Evolutionary conservation across 1,140 invertebrate genomes (phyloP), one percentile per base, ranked within the genome.

Genomic region (Drosophila kanapiae): DNA sequence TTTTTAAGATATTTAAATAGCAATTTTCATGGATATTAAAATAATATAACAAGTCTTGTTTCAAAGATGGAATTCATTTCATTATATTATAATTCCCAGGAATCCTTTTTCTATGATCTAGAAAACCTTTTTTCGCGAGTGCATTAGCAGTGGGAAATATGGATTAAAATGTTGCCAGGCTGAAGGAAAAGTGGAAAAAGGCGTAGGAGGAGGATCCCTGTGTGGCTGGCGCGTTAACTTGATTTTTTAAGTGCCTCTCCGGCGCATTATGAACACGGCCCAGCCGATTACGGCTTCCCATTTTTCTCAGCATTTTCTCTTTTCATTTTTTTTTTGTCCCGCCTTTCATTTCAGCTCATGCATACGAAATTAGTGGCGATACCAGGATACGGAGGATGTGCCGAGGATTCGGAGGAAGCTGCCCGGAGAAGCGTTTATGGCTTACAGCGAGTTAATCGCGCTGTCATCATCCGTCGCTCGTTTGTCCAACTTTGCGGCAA

Each of bases 381-480:
- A 29, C 45, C 27, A 33, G 57, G 59, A 64, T 64, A 8, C 62
- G 62, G 4, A 60, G 61, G 54, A 60, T 42, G 37, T 64, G 38
- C 13, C 16, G 16, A 1, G 47, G 35, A 35, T 16, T 54, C n/a
- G 74, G 37, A 33, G 48, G 37, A 27, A 49, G 71, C 40, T 62
- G 57, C 53, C 63, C 76, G 62, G 62, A 69, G 82, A 68, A 90
- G 63, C 82, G 85, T 90, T 90, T 90, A 90, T 82, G 85, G 85
- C 85, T 87, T 87, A 87, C 77, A 87, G 81, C 85, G 64, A 90
- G 81, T 90, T 90, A 90, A 90, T 90, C 85, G 85, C 85, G 60
- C 85, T 85, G 85, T 90, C 85, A 90, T 90, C 80, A 70, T 70
- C 67, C 67, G 76, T 80, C 72, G 51, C 49, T 65, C 61, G 45